A percentile compares a stretch with the other conserved stretches of the same genome.
Evolutionary conservation across 2,888 invertebrate species (phyloP).

Genomic region (Lithophane ornitopus): DNA sequence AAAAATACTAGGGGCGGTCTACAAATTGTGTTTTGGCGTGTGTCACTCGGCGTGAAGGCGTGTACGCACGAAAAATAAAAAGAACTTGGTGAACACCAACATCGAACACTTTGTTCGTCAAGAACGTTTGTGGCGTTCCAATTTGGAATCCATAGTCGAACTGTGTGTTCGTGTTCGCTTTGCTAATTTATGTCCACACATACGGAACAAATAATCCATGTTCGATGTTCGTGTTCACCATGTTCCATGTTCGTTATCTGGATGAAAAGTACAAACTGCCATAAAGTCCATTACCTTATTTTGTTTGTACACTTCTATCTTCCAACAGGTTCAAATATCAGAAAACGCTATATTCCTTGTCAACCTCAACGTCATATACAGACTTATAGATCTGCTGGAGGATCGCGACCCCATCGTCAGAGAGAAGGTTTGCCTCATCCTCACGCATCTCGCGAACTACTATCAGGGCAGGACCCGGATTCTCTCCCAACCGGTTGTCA

Average conservation of each 20-base stretch:
- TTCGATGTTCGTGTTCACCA: too few relatives aligned
- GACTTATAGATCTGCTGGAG: conserved; percentile 81
- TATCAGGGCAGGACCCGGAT: conserved; percentile 82
- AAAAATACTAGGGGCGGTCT: not conserved
- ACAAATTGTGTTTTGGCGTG: too few relatives aligned
- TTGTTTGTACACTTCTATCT: not conserved
- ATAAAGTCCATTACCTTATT: not conserved
- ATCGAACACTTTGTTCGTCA: too few relatives aligned
- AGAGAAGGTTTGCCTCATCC: conserved; percentile 83
- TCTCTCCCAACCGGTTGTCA: conserved; percentile 74
- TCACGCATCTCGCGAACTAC: conserved; percentile 78
- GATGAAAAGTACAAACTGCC: not conserved
- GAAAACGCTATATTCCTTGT: conserved; percentile 84
- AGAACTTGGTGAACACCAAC: too few relatives aligned
- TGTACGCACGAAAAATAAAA: too few relatives aligned
- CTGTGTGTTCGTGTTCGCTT: too few relatives aligned
- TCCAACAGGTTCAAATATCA: conserved; percentile 82
- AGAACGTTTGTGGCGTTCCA: too few relatives aligned
- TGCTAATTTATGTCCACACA: too few relatives aligned
- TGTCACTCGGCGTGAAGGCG: not conserved
- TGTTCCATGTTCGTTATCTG: not conserved
- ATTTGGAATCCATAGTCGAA: too few relatives aligned
- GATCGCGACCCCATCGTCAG: conserved; percentile 79
- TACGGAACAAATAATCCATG: too few relatives aligned
- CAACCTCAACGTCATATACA: conserved; percentile 79